phyloP scores from a whole-genome alignment of 23 tunicate species.

The Phallusia fumigata region DNA sequence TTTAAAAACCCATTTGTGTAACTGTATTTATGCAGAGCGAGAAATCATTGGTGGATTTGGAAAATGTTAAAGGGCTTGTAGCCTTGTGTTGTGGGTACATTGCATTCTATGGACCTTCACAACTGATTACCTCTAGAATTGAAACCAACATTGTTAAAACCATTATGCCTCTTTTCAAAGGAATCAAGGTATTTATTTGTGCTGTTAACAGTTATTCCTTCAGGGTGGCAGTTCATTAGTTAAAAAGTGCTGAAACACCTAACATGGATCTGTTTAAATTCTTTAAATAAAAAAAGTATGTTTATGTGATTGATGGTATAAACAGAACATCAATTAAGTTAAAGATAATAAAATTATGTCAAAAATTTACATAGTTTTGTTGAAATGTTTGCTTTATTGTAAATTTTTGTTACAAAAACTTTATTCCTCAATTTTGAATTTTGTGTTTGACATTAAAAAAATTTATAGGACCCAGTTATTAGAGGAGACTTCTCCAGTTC shows the following conservation, averaged over 20 bases:
- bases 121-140: conserved; percentile 57
- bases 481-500: conserved; percentile 49
- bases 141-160: conserved; percentile 71
- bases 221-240: background rate
- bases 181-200: conserved; percentile 55
- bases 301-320: too few species aligned
- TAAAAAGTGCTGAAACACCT: too few species aligned
- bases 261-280: too few species aligned
- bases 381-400: too few species aligned
- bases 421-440: background rate
- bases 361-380: too few species aligned
- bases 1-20: too few species aligned
- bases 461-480: conserved; percentile 36
- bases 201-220: background rate
- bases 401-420: background rate
- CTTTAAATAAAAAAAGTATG: too few species aligned
- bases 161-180: conserved; percentile 54
- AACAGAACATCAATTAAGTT: too few species aligned
- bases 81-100: conserved; percentile 74
- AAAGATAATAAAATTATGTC: too few species aligned
- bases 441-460: too few species aligned
- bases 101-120: conserved; percentile 61
- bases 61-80: conserved; percentile 47
- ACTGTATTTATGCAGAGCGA: conserved; percentile 52
- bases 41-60: conserved; percentile 51